Base-by-base conservation (phyloP, 1,140 invertebrate genomes). In the Zophobas morio region DNA sequence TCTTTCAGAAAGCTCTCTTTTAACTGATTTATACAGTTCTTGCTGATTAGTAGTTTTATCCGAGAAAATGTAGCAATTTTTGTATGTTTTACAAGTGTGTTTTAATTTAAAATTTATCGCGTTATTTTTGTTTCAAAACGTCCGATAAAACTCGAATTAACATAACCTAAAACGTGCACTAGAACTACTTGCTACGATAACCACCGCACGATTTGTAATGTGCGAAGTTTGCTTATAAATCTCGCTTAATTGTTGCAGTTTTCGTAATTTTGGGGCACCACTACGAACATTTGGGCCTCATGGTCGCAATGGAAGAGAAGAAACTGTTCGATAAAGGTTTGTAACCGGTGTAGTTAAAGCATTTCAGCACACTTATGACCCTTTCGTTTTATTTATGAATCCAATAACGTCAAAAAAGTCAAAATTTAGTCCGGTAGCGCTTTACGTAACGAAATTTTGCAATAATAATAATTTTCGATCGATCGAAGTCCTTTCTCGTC, bases 181-280 rank as follows among this genome's bases (percentile, higher is more conserved):
- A 2, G n/a, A 39, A 8, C 33, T 32, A 47, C 49, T 49, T 71
- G 66, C 49, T 47, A 47, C 49, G 32, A 57, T 57, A 57, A 36
- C 2, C 1, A 20, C 34, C 3, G 54, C 8, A 57, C 20, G 49
- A 51, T 51, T 2, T 8, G 54, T 57, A 74, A 73, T 70, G 73
- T 46, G 37, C 54, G 75, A 80, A 78, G 47, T 78, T 76, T n/a
- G 70, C 6, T 72, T 20, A 33, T 72, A 72, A 72, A 72, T 54
- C 51, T 6, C 5, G 34, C 34, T 51, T 78, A 80, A 77, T 76
- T 82, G 78, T 93, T 90, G 47, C 90, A 98, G 96, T 98, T 86
- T 99, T 98, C 86, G 92, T 99, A 0, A 93, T 97, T 42, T 90
- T 99, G 74, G 96, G 97, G 1, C 92, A 95, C 82, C 93, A 96